Evolutionary conservation across 2,888 invertebrate species (phyloP).

Genomic region (Meiosimyza platycephala): DNA sequence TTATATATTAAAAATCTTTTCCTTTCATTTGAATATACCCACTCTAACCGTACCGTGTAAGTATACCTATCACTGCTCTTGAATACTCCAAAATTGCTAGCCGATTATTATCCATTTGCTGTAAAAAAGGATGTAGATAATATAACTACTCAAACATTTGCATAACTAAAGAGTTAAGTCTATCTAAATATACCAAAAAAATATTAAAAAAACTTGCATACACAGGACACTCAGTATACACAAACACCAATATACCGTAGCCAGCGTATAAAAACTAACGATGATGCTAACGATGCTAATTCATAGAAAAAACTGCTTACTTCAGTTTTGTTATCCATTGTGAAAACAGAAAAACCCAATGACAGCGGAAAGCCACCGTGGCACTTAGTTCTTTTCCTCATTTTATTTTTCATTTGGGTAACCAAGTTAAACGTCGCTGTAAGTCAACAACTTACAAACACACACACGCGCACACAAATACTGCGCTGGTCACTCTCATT

Average conservation of each 20-base stretch:
- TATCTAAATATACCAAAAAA: neutral
- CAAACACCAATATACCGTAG: neutral
- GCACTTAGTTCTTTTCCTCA: neutral
- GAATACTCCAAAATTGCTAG: too few relatives aligned
- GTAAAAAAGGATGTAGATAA: too few relatives aligned
- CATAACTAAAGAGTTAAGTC: constrained; percentile 15
- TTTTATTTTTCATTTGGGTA: neutral
- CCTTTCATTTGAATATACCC: too few relatives aligned
- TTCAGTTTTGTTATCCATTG: constrained; percentile 22
- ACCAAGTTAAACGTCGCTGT: neutral
- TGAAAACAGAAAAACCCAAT: neutral
- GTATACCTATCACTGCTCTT: too few relatives aligned
- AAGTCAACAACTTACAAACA: neutral
- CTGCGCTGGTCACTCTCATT: too few relatives aligned
- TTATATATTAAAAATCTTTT: too few relatives aligned
- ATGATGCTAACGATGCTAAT: constrained; percentile 22
- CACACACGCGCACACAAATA: neutral
- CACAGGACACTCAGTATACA: neutral
- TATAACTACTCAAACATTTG: constrained; percentile 15
- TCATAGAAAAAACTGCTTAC: constrained; percentile 17
- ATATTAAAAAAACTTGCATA: neutral
- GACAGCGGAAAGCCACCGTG: too few relatives aligned
- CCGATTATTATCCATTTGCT: too few relatives aligned
- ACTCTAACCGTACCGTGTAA: too few relatives aligned
- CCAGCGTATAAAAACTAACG: neutral